Base-by-base conservation (phyloP, 2,888 invertebrate genomes). In the Acronicta leporina region DNA sequence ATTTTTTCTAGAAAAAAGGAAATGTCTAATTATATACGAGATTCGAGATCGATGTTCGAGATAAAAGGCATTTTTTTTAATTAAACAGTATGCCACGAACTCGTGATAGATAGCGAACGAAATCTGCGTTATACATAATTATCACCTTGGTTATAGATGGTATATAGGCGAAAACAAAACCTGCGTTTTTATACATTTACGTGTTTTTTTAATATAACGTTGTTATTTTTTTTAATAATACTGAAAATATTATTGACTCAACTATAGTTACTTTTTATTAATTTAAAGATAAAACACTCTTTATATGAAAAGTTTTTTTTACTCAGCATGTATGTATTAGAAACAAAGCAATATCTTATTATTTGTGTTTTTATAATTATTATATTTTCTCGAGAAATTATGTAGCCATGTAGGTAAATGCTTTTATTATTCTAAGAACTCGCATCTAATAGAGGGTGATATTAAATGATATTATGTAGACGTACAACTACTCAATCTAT, bases 1-100 rank as follows among this genome's bases (percentile, higher is more conserved):
- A 93, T 68, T 77, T 88, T 92, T 60, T 89, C 92, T 93, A 38
- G 82, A n/a, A 85, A 84, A 13, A 85, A 84, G 27, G 0, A 54
- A 33, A 30, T 7, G 6, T 27, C 5, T 2, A 20, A 20, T 20
- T 20, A 20, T 3, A 20, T 20, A 20, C 20, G 20, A 20, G 4
- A 20, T 20, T 20, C 20, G 20, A 20, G 7, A 27, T n/a, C n/a
- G n/a, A n/a, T n/a, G n/a, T n/a, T n/a, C n/a, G n/a, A n/a, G n/a
- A n/a, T n/a, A 27, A 27, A 7, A 27, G 3, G 7, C 6, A 27
- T 27, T 27, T 27, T 5, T n/a, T 7, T 5, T 5, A 27, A 6
- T 27, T 27, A 27, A 27, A 27, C 27, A 27, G 5, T 27, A 6
- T 7, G 3, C 1, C 7, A 6, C n/a, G n/a, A n/a, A n/a, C n/a